phyloP scores from a whole-genome alignment of 2,797 vertebrate genomes.

The Gallinago solitaria region DNA sequence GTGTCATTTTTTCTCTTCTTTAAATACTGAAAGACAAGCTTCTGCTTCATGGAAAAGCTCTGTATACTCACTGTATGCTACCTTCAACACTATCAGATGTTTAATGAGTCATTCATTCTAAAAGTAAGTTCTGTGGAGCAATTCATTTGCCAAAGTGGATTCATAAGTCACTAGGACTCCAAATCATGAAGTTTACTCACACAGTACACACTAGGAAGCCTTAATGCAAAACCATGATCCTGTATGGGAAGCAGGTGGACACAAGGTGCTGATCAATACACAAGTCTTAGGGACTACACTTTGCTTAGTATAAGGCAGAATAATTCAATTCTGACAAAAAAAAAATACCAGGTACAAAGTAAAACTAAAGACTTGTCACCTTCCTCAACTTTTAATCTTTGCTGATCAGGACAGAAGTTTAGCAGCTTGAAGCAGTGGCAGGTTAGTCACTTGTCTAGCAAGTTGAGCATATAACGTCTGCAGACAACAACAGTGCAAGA shows the following conservation, averaged over 20 bases:
- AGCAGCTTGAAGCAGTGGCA: background rate
- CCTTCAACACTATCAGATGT: background rate
- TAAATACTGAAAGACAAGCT: background rate
- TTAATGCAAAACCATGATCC: background rate
- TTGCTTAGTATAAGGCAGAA: background rate
- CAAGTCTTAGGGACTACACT: fast-evolving
- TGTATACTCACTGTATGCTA: background rate
- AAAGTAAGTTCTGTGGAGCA: background rate
- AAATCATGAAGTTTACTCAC: background rate
- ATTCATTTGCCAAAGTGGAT: background rate
- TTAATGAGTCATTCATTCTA: background rate
- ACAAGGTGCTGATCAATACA: background rate
- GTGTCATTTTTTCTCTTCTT: background rate
- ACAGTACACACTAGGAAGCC: background rate
- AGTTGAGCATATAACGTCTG: background rate
- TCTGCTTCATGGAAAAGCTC: background rate
- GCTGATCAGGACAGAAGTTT: background rate
- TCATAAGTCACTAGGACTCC: background rate
- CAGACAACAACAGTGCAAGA: background rate
- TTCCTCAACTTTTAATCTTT: background rate
- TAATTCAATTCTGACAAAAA: background rate
- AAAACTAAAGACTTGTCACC: no score
- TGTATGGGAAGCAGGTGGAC: background rate
- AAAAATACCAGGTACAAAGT: background rate
- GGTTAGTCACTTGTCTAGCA: background rate